Conservation (phyloP, 2,797 vertebrate species). For the Semaprochilodus insignis region DNA sequence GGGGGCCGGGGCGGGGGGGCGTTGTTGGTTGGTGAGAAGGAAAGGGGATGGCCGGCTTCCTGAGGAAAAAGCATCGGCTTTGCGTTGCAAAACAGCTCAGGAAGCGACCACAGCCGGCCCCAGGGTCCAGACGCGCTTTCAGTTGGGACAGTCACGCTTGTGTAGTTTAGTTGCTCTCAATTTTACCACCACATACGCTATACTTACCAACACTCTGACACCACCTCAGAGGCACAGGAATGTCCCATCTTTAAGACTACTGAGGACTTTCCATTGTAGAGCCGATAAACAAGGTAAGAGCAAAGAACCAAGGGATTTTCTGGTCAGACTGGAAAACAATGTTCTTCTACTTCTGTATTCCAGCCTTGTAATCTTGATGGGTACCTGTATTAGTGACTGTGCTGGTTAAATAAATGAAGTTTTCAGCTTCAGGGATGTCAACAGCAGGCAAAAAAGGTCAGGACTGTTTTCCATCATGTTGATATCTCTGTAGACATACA, state of each 20-base stretch:
- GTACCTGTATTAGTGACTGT: neutral
- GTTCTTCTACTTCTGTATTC: neutral
- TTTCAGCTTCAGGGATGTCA: neutral
- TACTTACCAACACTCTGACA: conserved; percentile 28
- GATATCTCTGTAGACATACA: neutral
- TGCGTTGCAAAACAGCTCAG: conserved; percentile 66
- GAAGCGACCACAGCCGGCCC: conserved; percentile 62
- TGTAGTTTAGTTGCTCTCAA: conserved; percentile 30
- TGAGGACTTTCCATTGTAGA: conserved; percentile 43
- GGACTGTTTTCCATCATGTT: neutral
- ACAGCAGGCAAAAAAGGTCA: neutral
- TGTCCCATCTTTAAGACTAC: conserved; percentile 59
- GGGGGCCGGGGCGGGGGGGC: conserved; percentile 35
- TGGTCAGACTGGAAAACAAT: conserved; percentile 3
- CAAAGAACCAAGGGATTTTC: conserved; percentile 6
- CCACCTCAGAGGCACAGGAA: conserved; percentile 48
- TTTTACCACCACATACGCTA: conserved; percentile 27
- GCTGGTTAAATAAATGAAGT: neutral
- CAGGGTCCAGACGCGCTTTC: conserved; percentile 51
- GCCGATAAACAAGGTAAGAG: conserved; percentile 60
- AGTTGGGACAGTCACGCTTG: conserved; percentile 32
- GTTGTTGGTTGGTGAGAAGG: conserved; percentile 58
- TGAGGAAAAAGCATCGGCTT: conserved; percentile 71
- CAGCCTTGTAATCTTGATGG: neutral
- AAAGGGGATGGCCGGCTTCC: conserved; percentile 68